Base-by-base conservation (phyloP, 2,797 vertebrate genomes). In the Carapus acus region DNA sequence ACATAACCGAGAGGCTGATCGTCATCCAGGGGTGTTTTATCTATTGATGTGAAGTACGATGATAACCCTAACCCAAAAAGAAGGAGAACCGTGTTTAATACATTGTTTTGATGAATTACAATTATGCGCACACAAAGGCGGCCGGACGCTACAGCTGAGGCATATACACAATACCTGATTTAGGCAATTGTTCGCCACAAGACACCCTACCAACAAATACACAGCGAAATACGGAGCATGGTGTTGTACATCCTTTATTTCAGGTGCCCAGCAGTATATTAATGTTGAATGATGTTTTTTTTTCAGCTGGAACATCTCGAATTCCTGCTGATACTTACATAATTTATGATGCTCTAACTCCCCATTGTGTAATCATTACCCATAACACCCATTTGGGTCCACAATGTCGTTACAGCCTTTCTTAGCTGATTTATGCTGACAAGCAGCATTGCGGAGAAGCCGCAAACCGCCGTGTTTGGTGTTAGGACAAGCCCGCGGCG, bases 401-500 rank as follows among this genome's bases (percentile, higher is more conserved):
- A n/a, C n/a, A n/a, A n/a, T n/a, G n/a, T n/a, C n/a, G n/a, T n/a
- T 6, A 29, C 27, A 29, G 27, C 11, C 27, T 29, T 29, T 6
- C 11, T 6, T 11, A 29, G 27, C 6, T 6, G 27, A 29, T 6
- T 11, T 6, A 11, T 29, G 6, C 6, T 43, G 12, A 33, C 15
- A 24, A 16, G 62, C 67, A 72, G 64, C 33, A 67, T 75, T 64
- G 51, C 44, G 5, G 9, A 62, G 54, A 66, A 58, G 59, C 43
- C 58, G 41, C 38, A 43, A 12, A 15, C 6, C 33, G 21, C 50
- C 47, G 52, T 27, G 7, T 47, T 47, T 21, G n/a, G 45, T 46
- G 65, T 69, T 65, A 60, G 62, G 77, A 74, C 68, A 57, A 58
- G 75, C 71, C 74, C 47, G 45, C 24, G 65, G 69, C 61, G 43